Evolutionary conservation across 2,113 vertebrate species (phyloP), one percentile per base, ranked within the genome.

Genomic region (Perca schrenkii): DNA sequence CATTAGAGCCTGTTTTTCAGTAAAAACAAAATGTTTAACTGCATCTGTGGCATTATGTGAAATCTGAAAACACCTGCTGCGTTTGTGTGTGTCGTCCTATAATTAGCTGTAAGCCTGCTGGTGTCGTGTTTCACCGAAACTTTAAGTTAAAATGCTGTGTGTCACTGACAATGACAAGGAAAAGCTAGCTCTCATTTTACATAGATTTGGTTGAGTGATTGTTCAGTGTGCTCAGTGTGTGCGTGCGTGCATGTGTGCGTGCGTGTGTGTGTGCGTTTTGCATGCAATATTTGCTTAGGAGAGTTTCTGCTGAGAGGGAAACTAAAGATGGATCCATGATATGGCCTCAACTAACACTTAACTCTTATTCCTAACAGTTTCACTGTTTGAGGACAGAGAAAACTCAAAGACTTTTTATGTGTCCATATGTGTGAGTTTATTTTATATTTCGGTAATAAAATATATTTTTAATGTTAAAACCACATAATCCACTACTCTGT

Each of bases 271-370:
- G 82, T 71, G 72, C 88, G 53, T 61, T 93, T 93, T 92, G 85
- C 90, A 90, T 94, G 76, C 82, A 53, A 83, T 89, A 94, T 95
- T 95, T 95, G 94, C 68, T 82, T 94, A 89, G 74, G 88, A 77
- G 83, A 92, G 93, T 94, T 91, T 92, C 90, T 83, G 63, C 67
- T 43, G 80, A 82, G 86, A 86, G 75, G 89, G 93, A 94, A 93
- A 92, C 89, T 80, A 8, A 88, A 90, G 74, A 78, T 85, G 86
- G 61, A 52, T 74, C 66, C 25, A 14, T 62, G 53, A 79, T 83
- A 80, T n/a, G 17, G 63, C 83, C 75, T 61, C 21, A 54, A 78
- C 70, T 22, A 52, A 67, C 52, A 68, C 60, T 58, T 58, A 47
- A 69, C 25, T 84, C 67, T 57, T 57, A 56, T 4, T 61, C 12